A percentile compares a stretch with the other conserved stretches of the same genome.
phyloP scores from a whole-genome alignment of 1,140 invertebrate genomes.

The Lamellibrachia luymesi region DNA sequence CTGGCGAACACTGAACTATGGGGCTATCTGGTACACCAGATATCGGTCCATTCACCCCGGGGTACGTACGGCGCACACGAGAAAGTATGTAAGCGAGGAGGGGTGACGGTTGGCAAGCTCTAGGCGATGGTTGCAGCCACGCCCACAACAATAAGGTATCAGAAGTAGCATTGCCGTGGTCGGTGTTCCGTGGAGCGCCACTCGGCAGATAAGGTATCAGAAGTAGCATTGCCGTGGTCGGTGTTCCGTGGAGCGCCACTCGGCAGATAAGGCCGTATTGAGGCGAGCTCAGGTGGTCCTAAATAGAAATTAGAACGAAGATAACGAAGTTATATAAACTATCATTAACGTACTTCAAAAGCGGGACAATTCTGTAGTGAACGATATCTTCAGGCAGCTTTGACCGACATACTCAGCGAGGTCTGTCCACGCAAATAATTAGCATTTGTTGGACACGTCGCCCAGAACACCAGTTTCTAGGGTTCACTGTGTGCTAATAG shows the following conservation, averaged over 20 bases:
- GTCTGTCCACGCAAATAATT: background rate
- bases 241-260: background rate
- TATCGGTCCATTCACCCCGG: too few species aligned
- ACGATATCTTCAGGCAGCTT: background rate
- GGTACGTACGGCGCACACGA: too few species aligned
- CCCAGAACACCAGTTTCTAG: too few species aligned
- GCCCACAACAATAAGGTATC: background rate
- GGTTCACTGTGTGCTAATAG: too few species aligned
- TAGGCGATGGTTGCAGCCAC: background rate
- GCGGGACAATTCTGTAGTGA: background rate
- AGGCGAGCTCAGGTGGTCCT: background rate
- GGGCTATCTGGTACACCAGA: too few species aligned
- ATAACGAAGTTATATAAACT: background rate
- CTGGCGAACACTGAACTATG: too few species aligned
- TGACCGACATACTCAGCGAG: background rate
- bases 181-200: background rate
- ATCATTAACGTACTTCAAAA: constrained; percentile 5
- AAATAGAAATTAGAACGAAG: background rate
- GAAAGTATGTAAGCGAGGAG: background rate
- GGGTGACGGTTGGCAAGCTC: background rate
- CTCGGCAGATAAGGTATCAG: background rate
- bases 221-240: background rate
- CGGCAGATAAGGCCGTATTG: background rate
- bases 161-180: background rate
- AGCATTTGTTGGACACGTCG: background rate